These are phyloP conservation scores for Tenrec ecaudatus DNA, from an alignment of 2,113 vertebrate species.

Conservation along the genomic window DNA sequence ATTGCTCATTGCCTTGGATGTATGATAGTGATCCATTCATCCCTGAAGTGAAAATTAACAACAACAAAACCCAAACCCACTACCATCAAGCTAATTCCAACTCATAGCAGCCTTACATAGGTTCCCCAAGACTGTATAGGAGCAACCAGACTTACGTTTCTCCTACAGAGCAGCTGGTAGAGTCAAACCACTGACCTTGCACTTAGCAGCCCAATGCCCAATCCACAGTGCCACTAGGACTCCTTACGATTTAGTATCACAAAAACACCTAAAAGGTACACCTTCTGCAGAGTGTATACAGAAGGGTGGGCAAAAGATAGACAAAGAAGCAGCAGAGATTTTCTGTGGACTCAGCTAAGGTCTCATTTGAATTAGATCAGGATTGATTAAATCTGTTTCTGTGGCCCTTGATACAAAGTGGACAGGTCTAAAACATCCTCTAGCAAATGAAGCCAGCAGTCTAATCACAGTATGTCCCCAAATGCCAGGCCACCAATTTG, in stretches of 20 bases:
- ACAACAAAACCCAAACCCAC: too few relatives aligned
- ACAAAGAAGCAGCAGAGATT: background rate
- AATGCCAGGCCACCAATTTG: background rate
- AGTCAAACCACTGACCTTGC: too few relatives aligned
- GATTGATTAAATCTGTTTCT: conserved; percentile 46
- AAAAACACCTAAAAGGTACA: background rate
- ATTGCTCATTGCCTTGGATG: background rate
- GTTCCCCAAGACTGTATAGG: too few relatives aligned
- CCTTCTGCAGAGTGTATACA: background rate
- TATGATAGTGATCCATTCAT: background rate
- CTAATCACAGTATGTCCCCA: background rate
- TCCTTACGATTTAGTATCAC: background rate
- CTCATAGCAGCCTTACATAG: too few relatives aligned
- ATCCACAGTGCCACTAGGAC: too few relatives aligned
- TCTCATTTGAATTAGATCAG: background rate
- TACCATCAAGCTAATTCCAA: too few relatives aligned
- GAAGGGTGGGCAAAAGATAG: background rate
- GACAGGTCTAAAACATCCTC: background rate
- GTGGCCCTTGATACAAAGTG: conserved; percentile 11
- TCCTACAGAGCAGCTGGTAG: too few relatives aligned
- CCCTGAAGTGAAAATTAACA: background rate
- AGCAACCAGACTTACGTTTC: too few relatives aligned
- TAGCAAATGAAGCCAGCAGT: background rate
- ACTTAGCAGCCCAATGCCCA: too few relatives aligned
- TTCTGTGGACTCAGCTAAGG: background rate